Evolutionary conservation across 92 coral and sea anemone species (phyloP), one percentile per base, ranked within the genome.

Genomic region (Chrysogorgia sp.): DNA sequence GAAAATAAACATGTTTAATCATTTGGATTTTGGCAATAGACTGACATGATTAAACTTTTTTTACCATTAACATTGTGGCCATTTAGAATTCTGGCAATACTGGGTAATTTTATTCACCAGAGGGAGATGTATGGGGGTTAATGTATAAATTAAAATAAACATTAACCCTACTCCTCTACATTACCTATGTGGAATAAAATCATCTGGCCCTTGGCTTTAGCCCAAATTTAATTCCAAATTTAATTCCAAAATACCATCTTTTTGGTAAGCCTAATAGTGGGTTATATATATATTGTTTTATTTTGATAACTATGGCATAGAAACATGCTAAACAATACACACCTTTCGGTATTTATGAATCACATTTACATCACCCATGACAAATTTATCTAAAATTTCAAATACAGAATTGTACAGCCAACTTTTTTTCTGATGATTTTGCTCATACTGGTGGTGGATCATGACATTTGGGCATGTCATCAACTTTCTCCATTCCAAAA

Each of bases 401-500:
- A 17, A 52, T 6, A 23, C 59, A 52, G 7, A 6, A 20, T 52
- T 23, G 26, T 52, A 52, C 59, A 52, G 59, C 59, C 59, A 52
- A 17, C 3, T 20, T 52, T 23, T 52, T 23, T 52, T 52, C 59
- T 52, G 59, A 17, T 52, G 59, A 52, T 52, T 52, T 17, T 52
- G 7, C 26, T 52, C 8, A 5, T 52, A 17, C 59, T 37, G 43
- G n/a, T 17, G 59, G 59, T 17, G 59, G 59, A 17, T 17, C 26
- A 52, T 52, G 59, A 52, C 17, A 17, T 52, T 52, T 52, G 6
- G 59, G 59, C 4, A 23, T 52, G 20, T 52, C 59, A 23, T 52
- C 59, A 52, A 52, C 26, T 17, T 52, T 52, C 59, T 52, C 59
- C 59, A 52, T 52, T 23, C 59, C 59, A 17, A 52, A 52, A 52